Base-by-base conservation (phyloP, 2,888 invertebrate species). In the Ectemnius cavifrons region DNA sequence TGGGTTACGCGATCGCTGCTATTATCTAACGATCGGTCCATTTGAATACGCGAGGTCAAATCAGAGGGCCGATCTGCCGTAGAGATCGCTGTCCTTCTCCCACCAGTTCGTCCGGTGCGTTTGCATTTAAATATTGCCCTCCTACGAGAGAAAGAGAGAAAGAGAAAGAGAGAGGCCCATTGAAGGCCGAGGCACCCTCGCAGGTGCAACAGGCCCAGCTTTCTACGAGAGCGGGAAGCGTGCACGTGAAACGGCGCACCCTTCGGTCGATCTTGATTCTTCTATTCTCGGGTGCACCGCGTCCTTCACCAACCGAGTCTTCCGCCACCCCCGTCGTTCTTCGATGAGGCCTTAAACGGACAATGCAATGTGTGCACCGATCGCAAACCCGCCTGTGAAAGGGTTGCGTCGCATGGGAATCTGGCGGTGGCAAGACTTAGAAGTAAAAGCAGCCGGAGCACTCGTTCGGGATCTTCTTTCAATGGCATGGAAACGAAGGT, bases 121-220 rank as follows among this genome's bases (percentile, higher is more conserved):
- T 69, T 69, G 84, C 85, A 89, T 89, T 89, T 88, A 85, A 89
- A 89, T 89, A 89, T 89, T 87, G 85, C 86, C 87, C 87, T 88
- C 82, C 85, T 84, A 85, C 85, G 75, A 79, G 75, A 75, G 37
- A 11, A 11, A 37, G 37, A 37, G 37, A 37, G 37, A 6, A 75
- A 75, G 77, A 75, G 37, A 37, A 4, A 37, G 4, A 4, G 77
- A 75, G 49, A 75, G 73, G 60, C 67, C 83, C 79, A 84, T 85
- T 83, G 78, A 83, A 11, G 63, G 58, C 66, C 60, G 47, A 58
- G 37, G 37, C 37, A 37, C 37, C 37, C 64, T 85, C 80, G 85
- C 87, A 87, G 87, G 87, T 87, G 87, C 80, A 83, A 73, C 63
- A 64, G 61, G 65, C 67, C 76, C 72, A 70, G 83, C 81, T 83